phyloP scores from a whole-genome alignment of 2,113 vertebrate genomes.

The Noctilio leporinus region DNA sequence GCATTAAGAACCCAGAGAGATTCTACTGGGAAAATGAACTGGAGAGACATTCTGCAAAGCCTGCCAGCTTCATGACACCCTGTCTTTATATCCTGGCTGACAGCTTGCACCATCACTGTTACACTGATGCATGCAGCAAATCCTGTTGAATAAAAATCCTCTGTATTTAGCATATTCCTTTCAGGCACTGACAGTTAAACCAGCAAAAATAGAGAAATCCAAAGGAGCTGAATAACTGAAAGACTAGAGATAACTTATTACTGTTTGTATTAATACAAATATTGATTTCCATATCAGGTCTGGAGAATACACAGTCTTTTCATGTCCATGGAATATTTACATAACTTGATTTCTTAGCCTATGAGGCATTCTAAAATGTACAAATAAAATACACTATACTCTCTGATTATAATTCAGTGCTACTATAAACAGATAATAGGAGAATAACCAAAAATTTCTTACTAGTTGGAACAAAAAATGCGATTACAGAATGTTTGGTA shows the following conservation, averaged over 20 bases:
- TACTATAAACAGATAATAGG: conserved; percentile 56
- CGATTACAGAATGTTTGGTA: conserved; percentile 51
- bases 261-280: conserved; percentile 9
- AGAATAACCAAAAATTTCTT: conserved; percentile 55
- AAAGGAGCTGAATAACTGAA: conserved; percentile 7
- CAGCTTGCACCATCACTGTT: conserved; percentile 10
- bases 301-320: neutral
- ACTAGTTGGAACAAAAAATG: conserved; percentile 59
- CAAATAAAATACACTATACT: conserved; percentile 7
- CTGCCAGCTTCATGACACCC: conserved; percentile 12
- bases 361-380: conserved; percentile 12
- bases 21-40: neutral
- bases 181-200: neutral
- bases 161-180: conserved; percentile 20
- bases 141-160: conserved; percentile 9
- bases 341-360: neutral
- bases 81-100: conserved; percentile 50
- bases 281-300: neutral
- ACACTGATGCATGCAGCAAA: conserved; percentile 2
- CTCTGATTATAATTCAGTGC: conserved; percentile 42
- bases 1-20: conserved; percentile 41
- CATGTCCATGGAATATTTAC: neutral
- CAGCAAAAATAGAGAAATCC: neutral
- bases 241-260: conserved; percentile 31
- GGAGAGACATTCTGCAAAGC: neutral